Evolutionary conservation across 2,113 vertebrate species (phyloP).

Genomic region (Rhegmatorhina hoffmannsi): DNA sequence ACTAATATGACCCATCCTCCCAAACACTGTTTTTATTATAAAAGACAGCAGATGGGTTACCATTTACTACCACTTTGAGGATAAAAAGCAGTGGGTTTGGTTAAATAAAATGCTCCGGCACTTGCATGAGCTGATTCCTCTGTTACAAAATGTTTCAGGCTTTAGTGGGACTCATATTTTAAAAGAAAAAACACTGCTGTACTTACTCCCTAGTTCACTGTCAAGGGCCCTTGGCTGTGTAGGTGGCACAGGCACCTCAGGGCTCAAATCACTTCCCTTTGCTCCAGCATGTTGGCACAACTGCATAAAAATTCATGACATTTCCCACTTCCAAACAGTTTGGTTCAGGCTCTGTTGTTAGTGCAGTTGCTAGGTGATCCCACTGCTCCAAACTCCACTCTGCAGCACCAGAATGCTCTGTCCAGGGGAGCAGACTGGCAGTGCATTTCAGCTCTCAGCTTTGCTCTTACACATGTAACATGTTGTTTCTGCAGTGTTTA

Average conservation of each 20-base stretch:
- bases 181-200: not conserved
- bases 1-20: not conserved
- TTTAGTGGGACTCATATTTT: not conserved
- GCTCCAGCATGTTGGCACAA: not conserved
- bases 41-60: not conserved
- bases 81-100: not conserved
- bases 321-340: not conserved
- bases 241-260: not conserved
- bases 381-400: accelerated
- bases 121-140: not conserved
- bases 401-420: not conserved
- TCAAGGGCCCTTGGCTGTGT: not conserved
- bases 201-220: not conserved
- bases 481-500: not conserved
- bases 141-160: not conserved
- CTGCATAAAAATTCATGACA: not conserved
- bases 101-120: not conserved
- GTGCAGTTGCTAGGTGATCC: not conserved
- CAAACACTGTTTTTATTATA: not conserved
- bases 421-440: not conserved
- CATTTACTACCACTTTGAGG: not conserved
- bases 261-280: not conserved
- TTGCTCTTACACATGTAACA: accelerated
- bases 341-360: not conserved
- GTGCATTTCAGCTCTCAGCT: not conserved